Evolutionary conservation across 2,888 invertebrate species (phyloP).

Genomic region (Torymus auratus): DNA sequence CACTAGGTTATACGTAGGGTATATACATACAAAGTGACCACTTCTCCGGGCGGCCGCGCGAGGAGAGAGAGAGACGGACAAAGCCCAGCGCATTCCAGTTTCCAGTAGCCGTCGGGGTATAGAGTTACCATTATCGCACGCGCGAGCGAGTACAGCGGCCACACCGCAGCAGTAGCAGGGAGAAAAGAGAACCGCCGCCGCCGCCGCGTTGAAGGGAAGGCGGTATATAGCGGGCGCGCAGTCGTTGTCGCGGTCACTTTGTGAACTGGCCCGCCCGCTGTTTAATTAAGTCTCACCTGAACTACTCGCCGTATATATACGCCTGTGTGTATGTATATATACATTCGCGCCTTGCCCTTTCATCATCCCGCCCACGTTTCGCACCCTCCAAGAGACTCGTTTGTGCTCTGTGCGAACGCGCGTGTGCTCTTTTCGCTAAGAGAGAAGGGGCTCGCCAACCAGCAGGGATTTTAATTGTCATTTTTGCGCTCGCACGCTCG

Average conservation of each 20-base stretch:
- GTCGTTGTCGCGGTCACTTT: conserved; percentile 75
- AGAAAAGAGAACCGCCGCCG: conserved; percentile 21
- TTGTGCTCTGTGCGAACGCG: background rate
- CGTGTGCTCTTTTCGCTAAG: background rate
- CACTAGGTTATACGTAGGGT: background rate
- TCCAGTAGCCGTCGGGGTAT: conserved; percentile 57
- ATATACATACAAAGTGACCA: conserved; percentile 34
- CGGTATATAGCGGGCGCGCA: conserved; percentile 57
- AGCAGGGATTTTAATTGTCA: conserved; percentile 32
- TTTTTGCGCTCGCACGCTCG: conserved; percentile 18
- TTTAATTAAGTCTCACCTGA: conserved; percentile 77
- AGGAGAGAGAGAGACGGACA: no score
- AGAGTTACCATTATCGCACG: conserved; percentile 48
- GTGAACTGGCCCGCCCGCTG: conserved; percentile 75
- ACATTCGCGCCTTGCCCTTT: conserved; percentile 55
- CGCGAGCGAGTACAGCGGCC: conserved; percentile 1
- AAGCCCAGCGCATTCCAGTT: conserved; percentile 46
- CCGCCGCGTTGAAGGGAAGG: background rate
- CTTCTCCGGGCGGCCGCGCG: conserved; percentile 21
- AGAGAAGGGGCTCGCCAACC: background rate
- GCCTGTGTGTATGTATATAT: no score
- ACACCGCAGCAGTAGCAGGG: background rate
- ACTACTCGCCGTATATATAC: conserved; percentile 64
- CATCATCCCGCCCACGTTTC: conserved; percentile 38
- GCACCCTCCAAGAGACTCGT: conserved; percentile 8